Evolutionary conservation across 1,140 invertebrate species (phyloP), one percentile per base, ranked within the genome.

Genomic region (Brachionus paranguensis): DNA sequence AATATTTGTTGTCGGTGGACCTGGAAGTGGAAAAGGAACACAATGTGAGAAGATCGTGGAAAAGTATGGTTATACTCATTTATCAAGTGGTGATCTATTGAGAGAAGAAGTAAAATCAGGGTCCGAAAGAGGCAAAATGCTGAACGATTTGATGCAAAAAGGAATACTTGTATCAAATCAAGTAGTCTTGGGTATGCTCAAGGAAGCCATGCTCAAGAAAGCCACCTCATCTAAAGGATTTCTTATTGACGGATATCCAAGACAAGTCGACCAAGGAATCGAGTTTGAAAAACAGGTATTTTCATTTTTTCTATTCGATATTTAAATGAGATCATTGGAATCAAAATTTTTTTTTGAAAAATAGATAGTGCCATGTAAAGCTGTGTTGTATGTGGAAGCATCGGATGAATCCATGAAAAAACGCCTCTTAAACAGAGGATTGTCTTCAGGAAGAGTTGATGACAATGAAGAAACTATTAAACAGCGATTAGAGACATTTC

Each of bases 381-480:
- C 24, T 53, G 60, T 53, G 0, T 41, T 47, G 29, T 83, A 47
- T 27, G 60, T 94, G 86, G 94, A 98, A 78, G 94, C 94, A 2
- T 91, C 92, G 0, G 94, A 96, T 86, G 93, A 95, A 7, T 94
- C 94, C 0, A 92, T 99, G 91, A 93, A 93, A 0, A 90, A 93
- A 85, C 92, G 97, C 74, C 91, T 99, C 29, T 86, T 99, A 85
- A 92, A 94, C 0, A 92, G 97, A 84, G 97, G 94, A 0, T 92
- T 93, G 74, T 95, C 93, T 33, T 96, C 95, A n/a, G 94, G 95
- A 20, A 92, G 97, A 14, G 94, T 93, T 5, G 97, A 99, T 87
- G 97, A 99, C 88, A 99, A 99, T 87, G 94, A 94, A 88, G 95
- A 95, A 86, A 99, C 97, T 0, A 99, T 99, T 86, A 95, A 94